phyloP scores from a whole-genome alignment of 2,113 vertebrate species.

The Xenopus borealis region DNA sequence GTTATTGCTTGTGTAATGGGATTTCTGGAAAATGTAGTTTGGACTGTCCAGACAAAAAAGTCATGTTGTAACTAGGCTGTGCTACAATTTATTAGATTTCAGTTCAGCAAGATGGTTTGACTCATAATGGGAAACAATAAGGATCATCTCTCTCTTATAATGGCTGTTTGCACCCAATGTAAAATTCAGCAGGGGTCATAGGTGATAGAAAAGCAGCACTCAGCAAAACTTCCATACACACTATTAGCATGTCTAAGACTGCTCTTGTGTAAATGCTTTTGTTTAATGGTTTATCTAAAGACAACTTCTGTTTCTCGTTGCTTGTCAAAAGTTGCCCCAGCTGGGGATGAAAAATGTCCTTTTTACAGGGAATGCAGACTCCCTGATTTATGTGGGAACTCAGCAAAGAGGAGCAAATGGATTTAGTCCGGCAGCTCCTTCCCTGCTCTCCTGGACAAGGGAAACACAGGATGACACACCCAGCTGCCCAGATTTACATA shows the following conservation, averaged over 20 bases:
- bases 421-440: slow-evolving; percentile 12
- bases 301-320: slow-evolving; percentile 70
- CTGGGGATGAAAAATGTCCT: slow-evolving; percentile 58
- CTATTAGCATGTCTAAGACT: slow-evolving; percentile 38
- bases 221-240: slow-evolving; percentile 30
- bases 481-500: slow-evolving; percentile 26
- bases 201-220: slow-evolving; percentile 29
- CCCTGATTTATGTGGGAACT: slow-evolving; percentile 67
- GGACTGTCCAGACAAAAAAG: too few relatives aligned
- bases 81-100: too few relatives aligned
- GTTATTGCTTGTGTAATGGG: too few relatives aligned
- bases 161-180: slow-evolving; percentile 8
- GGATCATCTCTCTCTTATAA: not conserved
- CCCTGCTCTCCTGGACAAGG: slow-evolving; percentile 22
- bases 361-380: slow-evolving; percentile 61
- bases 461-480: slow-evolving; percentile 28
- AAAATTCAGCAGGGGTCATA: slow-evolving; percentile 15
- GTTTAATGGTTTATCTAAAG: slow-evolving; percentile 64
- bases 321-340: slow-evolving; percentile 60
- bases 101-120: too few relatives aligned
- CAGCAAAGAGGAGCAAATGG: slow-evolving; percentile 30
- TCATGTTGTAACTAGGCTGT: too few relatives aligned
- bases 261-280: slow-evolving; percentile 59
- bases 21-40: too few relatives aligned
- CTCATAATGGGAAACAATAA: too few relatives aligned